These are phyloP conservation scores for Garrulus glandarius DNA, from an alignment of 2,797 vertebrate species.

Conservation along the genomic window DNA sequence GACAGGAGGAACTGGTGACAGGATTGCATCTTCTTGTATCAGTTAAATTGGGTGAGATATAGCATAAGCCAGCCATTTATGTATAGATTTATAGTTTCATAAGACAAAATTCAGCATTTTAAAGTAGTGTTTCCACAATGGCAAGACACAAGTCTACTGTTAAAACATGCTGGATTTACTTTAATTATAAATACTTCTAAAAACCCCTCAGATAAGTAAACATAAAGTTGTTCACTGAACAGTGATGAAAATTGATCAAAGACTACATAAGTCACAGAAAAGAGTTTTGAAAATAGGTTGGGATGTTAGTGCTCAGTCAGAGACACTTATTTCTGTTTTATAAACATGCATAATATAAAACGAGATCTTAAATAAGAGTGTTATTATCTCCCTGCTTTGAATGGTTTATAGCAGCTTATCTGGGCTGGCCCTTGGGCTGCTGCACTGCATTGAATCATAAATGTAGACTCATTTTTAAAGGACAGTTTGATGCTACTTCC, in stretches of 20 bases:
- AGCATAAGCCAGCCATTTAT: not conserved
- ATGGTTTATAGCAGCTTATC: not conserved
- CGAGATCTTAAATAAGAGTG: not conserved
- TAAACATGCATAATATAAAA: not conserved
- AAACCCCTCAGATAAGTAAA: not conserved
- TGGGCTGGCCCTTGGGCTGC: not conserved
- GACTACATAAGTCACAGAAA: not conserved
- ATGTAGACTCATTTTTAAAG: not conserved
- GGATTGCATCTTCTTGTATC: not conserved
- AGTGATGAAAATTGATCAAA: not conserved
- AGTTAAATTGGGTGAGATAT: not conserved
- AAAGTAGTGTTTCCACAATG: not conserved
- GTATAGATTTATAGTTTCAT: not conserved
- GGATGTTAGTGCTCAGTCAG: not conserved
- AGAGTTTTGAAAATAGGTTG: not conserved
- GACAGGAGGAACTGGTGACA: accelerated
- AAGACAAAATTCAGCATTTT: not conserved
- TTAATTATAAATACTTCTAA: not conserved
- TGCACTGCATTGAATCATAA: not conserved
- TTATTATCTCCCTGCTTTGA: not conserved
- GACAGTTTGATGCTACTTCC: not conserved
- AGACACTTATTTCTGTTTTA: not conserved
- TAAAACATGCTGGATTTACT: not conserved
- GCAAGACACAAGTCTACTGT: not conserved
- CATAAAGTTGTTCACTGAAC: not conserved